Conservation (phyloP, 2,797 vertebrate genomes). For the Merluccius polli region DNA sequence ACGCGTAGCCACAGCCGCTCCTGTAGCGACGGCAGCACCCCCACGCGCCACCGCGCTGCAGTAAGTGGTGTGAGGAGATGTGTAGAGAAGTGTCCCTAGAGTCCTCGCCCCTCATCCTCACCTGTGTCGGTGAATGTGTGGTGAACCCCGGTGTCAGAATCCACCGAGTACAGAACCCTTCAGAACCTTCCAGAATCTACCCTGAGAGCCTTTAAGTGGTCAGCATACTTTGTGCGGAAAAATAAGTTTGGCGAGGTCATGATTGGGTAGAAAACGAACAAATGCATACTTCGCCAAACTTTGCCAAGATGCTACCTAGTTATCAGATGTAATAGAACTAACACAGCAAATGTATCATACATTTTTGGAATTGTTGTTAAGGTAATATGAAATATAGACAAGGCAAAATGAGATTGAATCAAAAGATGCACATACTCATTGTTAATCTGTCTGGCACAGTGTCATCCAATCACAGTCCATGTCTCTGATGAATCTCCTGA, state of each 20-base stretch:
- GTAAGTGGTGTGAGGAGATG: constrained; percentile 69
- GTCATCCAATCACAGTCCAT: neutral
- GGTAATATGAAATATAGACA: too few relatives aligned
- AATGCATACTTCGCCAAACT: too few relatives aligned
- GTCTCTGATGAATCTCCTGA: neutral
- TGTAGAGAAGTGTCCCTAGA: neutral
- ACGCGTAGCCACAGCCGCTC: constrained; percentile 79
- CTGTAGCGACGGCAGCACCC: constrained; percentile 73
- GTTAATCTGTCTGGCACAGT: too few relatives aligned
- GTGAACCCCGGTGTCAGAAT: too few relatives aligned
- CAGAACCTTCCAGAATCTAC: neutral
- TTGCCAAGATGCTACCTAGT: too few relatives aligned
- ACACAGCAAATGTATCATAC: too few relatives aligned
- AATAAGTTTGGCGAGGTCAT: neutral
- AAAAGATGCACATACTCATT: too few relatives aligned
- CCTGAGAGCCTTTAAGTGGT: neutral
- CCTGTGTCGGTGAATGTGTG: neutral
- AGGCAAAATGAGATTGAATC: too few relatives aligned
- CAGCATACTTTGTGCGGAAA: neutral
- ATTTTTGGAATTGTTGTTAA: too few relatives aligned
- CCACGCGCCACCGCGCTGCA: constrained; percentile 57
- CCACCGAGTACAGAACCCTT: neutral
- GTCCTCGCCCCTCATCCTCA: neutral
- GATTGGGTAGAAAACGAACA: neutral
- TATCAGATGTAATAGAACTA: too few relatives aligned